Evolutionary conservation across 2,113 vertebrate genomes (phyloP).

Genomic region (Oryzias celebensis): DNA sequence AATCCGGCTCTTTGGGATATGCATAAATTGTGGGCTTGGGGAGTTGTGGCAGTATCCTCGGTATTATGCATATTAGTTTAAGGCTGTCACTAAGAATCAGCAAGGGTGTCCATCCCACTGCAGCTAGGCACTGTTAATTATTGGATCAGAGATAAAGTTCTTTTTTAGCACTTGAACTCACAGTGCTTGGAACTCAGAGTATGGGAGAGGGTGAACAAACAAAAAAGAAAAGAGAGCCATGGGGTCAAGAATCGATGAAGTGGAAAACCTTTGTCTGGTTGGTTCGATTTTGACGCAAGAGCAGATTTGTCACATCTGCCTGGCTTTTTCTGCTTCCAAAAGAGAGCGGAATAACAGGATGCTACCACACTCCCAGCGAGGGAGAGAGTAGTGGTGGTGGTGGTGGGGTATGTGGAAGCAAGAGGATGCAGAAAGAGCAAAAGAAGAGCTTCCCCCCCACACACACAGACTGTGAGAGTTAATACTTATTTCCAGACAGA

Average conservation of each 20-base stretch:
- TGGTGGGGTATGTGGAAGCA: neutral
- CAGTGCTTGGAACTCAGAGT: slow-evolving; percentile 54
- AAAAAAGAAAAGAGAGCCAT: slow-evolving; percentile 52
- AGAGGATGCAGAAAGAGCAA: slow-evolving; percentile 12
- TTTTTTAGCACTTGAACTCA: slow-evolving; percentile 56
- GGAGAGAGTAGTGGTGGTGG: slow-evolving; percentile 12
- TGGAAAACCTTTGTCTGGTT: slow-evolving; percentile 75
- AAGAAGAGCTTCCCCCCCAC: slow-evolving; percentile 35
- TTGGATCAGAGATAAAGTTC: slow-evolving; percentile 77
- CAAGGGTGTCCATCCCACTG: slow-evolving; percentile 72
- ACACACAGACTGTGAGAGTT: slow-evolving; percentile 16
- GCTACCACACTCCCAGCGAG: slow-evolving; percentile 41
- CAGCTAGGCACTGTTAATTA: slow-evolving; percentile 77
- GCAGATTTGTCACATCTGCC: slow-evolving; percentile 78
- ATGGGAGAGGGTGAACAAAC: slow-evolving; percentile 21
- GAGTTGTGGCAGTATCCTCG: slow-evolving; percentile 75
- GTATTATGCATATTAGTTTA: slow-evolving; percentile 83
- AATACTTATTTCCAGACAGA: slow-evolving; percentile 26
- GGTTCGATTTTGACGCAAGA: slow-evolving; percentile 64
- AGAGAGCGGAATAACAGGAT: slow-evolving; percentile 76
- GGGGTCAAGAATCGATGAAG: slow-evolving; percentile 75
- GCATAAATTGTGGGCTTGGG: slow-evolving; percentile 80
- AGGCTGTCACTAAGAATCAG: slow-evolving; percentile 81
- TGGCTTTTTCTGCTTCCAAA: slow-evolving; percentile 51
- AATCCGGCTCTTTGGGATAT: slow-evolving; percentile 79